phyloP scores from a whole-genome alignment of 1,140 invertebrate species.

The Cardiocondyla obscurior region DNA sequence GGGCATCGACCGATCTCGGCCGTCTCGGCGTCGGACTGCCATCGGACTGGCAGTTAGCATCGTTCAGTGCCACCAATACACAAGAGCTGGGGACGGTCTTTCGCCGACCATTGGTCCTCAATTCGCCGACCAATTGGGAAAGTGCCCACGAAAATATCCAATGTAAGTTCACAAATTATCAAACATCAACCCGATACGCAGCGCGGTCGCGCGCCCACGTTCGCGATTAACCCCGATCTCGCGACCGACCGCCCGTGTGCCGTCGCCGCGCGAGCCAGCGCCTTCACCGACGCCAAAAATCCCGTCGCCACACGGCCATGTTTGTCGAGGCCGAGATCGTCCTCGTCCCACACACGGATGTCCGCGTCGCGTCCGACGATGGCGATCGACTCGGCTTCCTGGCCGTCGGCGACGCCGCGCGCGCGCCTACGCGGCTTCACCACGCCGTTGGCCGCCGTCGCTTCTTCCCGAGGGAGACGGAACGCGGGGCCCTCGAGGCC shows the following conservation, averaged over 20 bases:
- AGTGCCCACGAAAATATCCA: slow-evolving; percentile 88
- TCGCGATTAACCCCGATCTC: slow-evolving; percentile 66
- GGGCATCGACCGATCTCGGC: slow-evolving; percentile 78
- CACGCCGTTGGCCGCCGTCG: no score
- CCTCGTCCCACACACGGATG: slow-evolving; percentile 42
- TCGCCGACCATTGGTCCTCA: slow-evolving; percentile 88
- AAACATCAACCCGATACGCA: slow-evolving; percentile 81
- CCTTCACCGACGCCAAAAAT: slow-evolving; percentile 43
- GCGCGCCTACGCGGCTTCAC: no score
- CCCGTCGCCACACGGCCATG: slow-evolving; percentile 65
- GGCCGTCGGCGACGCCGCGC: background rate
- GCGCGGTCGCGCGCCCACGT: slow-evolving; percentile 66
- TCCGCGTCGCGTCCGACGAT: slow-evolving; percentile 30
- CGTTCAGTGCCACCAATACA: slow-evolving; percentile 85
- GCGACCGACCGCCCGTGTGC: slow-evolving; percentile 34
- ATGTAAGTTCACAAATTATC: slow-evolving; percentile 92
- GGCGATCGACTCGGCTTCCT: background rate
- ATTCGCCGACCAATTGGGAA: slow-evolving; percentile 88
- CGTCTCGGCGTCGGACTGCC: slow-evolving; percentile 77
- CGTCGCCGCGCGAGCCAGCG: slow-evolving; percentile 29
- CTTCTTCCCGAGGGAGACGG: no score
- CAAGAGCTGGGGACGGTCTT: slow-evolving; percentile 84
- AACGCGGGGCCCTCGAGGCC: no score
- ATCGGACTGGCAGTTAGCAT: slow-evolving; percentile 85
- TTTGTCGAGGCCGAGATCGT: slow-evolving; percentile 57